Conservation (phyloP, 2,888 invertebrate species). For the Neoscelio sp. region DNA sequence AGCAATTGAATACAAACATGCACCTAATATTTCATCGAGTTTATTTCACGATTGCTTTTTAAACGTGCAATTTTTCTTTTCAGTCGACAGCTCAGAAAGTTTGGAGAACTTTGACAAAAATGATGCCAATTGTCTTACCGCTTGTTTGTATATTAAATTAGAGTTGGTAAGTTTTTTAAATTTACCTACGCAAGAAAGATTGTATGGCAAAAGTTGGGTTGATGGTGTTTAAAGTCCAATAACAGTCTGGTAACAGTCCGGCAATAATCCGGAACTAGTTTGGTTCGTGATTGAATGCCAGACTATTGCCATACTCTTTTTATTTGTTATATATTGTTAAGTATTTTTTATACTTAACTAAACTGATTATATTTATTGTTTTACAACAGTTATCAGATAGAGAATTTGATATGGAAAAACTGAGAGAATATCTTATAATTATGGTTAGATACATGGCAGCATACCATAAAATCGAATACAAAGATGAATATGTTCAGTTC, state of each 20-base stretch:
- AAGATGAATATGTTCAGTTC: constrained; percentile 16
- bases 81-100: constrained; percentile 50
- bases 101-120: constrained; percentile 46
- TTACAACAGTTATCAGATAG: constrained; percentile 10
- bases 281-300: too few relatives aligned
- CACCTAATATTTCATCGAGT: too few relatives aligned
- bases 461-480: constrained; percentile 26
- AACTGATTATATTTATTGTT: neutral
- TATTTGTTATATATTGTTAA: too few relatives aligned
- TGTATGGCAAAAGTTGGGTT: too few relatives aligned
- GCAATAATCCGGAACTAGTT: too few relatives aligned
- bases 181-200: too few relatives aligned
- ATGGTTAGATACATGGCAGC: constrained; percentile 30
- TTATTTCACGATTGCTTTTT: too few relatives aligned
- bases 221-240: too few relatives aligned
- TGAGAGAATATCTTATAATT: constrained; percentile 3
- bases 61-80: too few relatives aligned
- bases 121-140: constrained; percentile 42
- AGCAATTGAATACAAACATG: too few relatives aligned
- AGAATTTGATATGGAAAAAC: constrained; percentile 23
- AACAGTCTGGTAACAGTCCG: too few relatives aligned
- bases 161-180: constrained; percentile 40
- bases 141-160: constrained; percentile 49
- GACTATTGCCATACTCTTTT: too few relatives aligned
- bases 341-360: neutral